Base-by-base conservation (phyloP, 1,140 invertebrate species). In the Philopotamus ludificatus region DNA sequence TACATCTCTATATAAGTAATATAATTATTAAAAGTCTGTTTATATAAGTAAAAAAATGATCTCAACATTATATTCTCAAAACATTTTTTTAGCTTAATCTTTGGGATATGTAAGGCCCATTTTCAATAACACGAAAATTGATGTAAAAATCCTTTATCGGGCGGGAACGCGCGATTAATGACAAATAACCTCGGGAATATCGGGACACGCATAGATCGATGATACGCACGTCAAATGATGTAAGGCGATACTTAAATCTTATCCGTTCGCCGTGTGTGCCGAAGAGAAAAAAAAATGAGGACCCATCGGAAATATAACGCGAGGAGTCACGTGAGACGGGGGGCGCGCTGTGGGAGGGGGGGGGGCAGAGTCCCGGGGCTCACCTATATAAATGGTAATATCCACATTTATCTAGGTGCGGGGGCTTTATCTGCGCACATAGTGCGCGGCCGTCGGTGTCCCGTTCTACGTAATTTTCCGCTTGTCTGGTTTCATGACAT, bases 371-470 rank as follows among this genome's bases (percentile, higher is more conserved):
- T 39, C 26, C 65, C 39, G 34, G 7, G 39, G 44, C 25, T 68
- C 64, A 70, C 68, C 68, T 66, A 66, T 70, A 70, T 70, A 70
- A 70, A 70, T 70, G 68, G 60, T 70, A 70, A 70, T 70, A 66
- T 63, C 59, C 64, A 66, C 68, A 70, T 70, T 66, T 70, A 70
- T 66, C 64, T 53, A 65, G 42, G 63, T 62, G 25, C 22, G 51
- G 62, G 51, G 63, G 58, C 65, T 70, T 70, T 70, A 70, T 70
- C 63, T 62, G 57, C 64, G 58, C 49, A 63, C 58, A 67, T n/a
- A n/a, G n/a, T n/a, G 44, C 60, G 67, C 63, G 62, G 51, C 59
- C 63, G 64, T 42, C 59, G 57, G 66, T 50, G 63, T 67, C 66
- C 66, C 64, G 64, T 70, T 70, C 60, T 60, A 70, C 68, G 68